Evolutionary conservation across 2,888 invertebrate species (phyloP), one percentile per base, ranked within the genome.

Genomic region (Eudemis profundana): DNA sequence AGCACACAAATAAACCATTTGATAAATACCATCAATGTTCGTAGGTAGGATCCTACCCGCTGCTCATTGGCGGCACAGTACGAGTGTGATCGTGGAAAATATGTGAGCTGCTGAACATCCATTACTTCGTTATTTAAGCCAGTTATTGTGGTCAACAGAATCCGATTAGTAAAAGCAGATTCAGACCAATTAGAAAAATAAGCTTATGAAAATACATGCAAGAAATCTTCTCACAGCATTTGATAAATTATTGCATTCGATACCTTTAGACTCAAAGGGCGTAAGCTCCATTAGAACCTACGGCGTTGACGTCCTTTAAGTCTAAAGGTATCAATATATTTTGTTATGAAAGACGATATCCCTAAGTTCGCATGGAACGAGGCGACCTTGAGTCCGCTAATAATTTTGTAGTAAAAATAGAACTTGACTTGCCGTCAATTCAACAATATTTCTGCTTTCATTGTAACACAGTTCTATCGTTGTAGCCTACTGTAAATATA

Each of bases 21-120:
- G 50, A 87, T 90, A 92, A 89, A 89, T 93, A 93, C 93, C 92
- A 88, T 91, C 73, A 89, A 74, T 65, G 85, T 90, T 85, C 92
- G 85, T 74, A 91, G 76, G 83, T 91, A 89, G 74, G 90, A 88
- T 81, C 91, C 90, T 84, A 92, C 85, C 62, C 89, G 87, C 71
- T 89, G 91, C 74, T 92, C 92, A 74, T 82, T 87, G 81, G 91
- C 91, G 59, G 91, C 91, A 74, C 85, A 87, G 86, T 92, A 92
- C 72, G 90, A 89, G 87, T 90, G 88, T 76, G 86, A 81, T 84
- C 92, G 86, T 70, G 92, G 92, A 81, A 82, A 92, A 72, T 88
- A 82, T 74, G 90, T 83, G 76, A 86, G 86, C 90, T 91, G 90
- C 78, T 76, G 80, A 56, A 63, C 54, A 54, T 23, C 17, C 50